These are phyloP conservation scores for Nomia melanderi DNA, from an alignment of 1,140 invertebrate species.

Conservation along the genomic window DNA sequence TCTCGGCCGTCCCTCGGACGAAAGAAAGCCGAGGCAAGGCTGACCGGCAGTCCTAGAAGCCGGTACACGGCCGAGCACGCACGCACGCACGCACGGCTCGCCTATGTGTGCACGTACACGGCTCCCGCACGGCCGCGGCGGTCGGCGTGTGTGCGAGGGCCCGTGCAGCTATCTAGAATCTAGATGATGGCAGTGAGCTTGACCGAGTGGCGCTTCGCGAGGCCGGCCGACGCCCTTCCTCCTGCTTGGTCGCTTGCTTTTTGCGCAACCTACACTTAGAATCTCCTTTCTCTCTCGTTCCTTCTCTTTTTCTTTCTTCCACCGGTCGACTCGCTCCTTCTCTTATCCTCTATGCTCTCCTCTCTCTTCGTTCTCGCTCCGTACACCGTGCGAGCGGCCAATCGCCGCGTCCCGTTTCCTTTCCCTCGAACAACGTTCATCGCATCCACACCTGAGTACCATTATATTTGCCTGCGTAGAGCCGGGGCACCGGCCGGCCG, in stretches of 20 bases:
- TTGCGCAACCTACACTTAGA: conserved; percentile 63
- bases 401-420: neutral
- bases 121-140: neutral
- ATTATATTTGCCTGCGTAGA: conserved; percentile 52
- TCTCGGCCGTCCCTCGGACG: conserved; percentile 22
- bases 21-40: conserved; percentile 49
- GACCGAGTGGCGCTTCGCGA: conserved; percentile 77
- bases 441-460: conserved; percentile 52
- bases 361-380: neutral
- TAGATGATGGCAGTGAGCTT: conserved; percentile 76
- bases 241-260: conserved; percentile 52
- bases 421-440: conserved; percentile 10
- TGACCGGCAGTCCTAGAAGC: conserved; percentile 57
- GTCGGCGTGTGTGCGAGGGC: conserved; percentile 5
- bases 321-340: neutral
- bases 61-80: conserved; percentile 21
- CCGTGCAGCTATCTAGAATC: conserved; percentile 62
- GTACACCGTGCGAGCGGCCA: neutral
- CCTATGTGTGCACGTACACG: no score
- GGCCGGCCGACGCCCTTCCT: conserved; percentile 75
- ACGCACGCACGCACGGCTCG: neutral
- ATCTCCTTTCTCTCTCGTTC: conserved; percentile 30
- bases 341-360: neutral
- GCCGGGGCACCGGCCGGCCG: neutral
- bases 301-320: conserved; percentile 17